Evolutionary conservation across 1,140 invertebrate genomes (phyloP), one percentile per base, ranked within the genome.

Genomic region (Magallana ariakensis): DNA sequence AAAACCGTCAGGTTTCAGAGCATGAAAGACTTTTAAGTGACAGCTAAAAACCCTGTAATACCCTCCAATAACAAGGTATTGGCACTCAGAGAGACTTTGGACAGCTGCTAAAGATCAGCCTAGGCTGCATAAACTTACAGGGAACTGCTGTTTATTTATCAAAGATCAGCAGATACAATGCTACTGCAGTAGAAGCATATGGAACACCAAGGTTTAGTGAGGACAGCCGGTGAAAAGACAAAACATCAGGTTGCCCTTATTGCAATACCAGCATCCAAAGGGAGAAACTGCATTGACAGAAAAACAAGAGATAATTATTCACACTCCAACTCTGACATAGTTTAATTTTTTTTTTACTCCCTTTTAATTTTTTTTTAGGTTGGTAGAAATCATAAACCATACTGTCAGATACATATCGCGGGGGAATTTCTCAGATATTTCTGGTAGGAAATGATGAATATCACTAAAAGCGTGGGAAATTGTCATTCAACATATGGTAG

Each of bases 41-140:
- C 66, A 75, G 66, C 66, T 75, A 75, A 75, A 75, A 75, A 75
- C 66, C 66, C 22, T 19, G 22, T 75, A 75, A 75, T 75, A 75
- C 66, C 62, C 66, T 75, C 66, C 66, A 75, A 75, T 75, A 75
- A 75, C 66, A 75, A 75, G 66, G 66, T 75, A 75, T 75, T 75
- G 66, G 66, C 66, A 75, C 66, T 75, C 22, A 10, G 66, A 75
- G 33, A 75, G 66, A 75, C 22, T 75, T 26, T 2, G 66, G 66
- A 75, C 66, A 75, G 66, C 66, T 75, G 66, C 66, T 75, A 75
- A 33, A 75, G 66, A 75, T 75, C 66, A 75, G 66, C 22, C 22
- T 4, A 75, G 66, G 66, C 66, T 75, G 66, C 66, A 33, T 26
- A 75, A 75, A 75, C 66, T 75, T 75, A 75, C 66, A 75, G 66